These are phyloP conservation scores for Tenebrio molitor DNA, from an alignment of 1,140 invertebrate genomes.

Conservation along the genomic window DNA sequence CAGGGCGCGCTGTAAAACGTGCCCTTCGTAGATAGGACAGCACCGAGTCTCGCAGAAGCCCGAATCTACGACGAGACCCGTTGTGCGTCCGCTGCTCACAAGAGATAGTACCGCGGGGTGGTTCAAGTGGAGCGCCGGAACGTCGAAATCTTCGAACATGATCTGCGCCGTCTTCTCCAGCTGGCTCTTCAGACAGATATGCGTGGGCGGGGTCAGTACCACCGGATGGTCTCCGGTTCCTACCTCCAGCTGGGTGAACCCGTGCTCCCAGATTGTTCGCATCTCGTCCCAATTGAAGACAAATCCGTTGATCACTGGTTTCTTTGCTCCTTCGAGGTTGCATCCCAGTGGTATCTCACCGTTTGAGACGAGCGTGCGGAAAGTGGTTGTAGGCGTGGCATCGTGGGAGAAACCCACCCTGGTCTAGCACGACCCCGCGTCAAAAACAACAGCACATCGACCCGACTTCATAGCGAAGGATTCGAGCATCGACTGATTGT, in stretches of 20 bases:
- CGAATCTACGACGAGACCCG: conserved; percentile 78
- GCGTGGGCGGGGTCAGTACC: conserved; percentile 39
- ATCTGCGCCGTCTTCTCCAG: conserved; percentile 51
- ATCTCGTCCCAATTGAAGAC: conserved; percentile 47
- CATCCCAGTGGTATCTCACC: neutral
- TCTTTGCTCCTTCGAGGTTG: too few relatives aligned
- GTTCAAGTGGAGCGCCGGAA: conserved; percentile 48
- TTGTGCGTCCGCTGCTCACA: conserved; percentile 84
- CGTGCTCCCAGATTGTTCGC: conserved; percentile 28
- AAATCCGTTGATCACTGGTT: neutral
- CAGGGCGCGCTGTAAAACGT: conserved; percentile 24
- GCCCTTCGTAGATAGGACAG: conserved; percentile 18
- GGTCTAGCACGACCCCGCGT: neutral
- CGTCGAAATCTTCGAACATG: conserved; percentile 51
- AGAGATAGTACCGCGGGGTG: conserved; percentile 63
- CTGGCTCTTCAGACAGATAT: conserved; percentile 37
- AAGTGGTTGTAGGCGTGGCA: conserved; percentile 22
- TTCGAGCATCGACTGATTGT: too few relatives aligned
- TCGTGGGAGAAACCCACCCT: neutral
- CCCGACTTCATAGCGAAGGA: too few relatives aligned
- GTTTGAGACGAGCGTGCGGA: neutral
- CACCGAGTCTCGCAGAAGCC: conserved; percentile 59
- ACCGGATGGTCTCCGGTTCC: conserved; percentile 46
- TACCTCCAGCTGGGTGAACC: conserved; percentile 34
- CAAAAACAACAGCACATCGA: neutral